phyloP scores from a whole-genome alignment of 2,797 vertebrate genomes.

The Characodon lateralis region DNA sequence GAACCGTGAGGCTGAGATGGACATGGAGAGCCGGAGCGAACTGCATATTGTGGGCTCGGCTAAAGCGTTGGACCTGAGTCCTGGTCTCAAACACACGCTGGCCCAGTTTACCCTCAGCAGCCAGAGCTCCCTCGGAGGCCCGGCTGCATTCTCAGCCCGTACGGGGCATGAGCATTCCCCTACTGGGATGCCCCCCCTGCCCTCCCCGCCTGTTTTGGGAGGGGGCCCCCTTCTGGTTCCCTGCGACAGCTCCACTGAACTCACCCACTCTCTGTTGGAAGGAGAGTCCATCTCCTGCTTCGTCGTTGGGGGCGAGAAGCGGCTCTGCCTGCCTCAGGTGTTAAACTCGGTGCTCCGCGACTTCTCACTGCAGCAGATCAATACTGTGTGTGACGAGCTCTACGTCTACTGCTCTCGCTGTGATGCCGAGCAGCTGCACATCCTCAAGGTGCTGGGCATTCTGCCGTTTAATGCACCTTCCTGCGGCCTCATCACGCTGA shows the following conservation, averaged over 20 bases:
- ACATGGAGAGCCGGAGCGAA: conserved; percentile 80
- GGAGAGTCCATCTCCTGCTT: conserved; percentile 98
- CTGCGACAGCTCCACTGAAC: conserved; percentile 95
- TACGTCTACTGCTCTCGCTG: conserved; percentile 98
- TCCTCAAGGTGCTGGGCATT: conserved; percentile 97
- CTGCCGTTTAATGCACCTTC: conserved; percentile 97
- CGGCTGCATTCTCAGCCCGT: conserved; percentile 95
- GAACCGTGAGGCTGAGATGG: conserved; percentile 65
- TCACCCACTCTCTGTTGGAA: conserved; percentile 93
- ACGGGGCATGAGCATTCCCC: conserved; percentile 88
- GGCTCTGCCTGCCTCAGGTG: conserved; percentile 96
- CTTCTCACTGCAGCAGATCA: conserved; percentile 98
- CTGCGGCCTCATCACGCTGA: conserved; percentile 96
- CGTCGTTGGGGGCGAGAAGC: conserved; percentile 96
- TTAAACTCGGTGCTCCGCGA: conserved; percentile 97
- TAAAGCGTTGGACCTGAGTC: conserved; percentile 92
- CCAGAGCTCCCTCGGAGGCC: conserved; percentile 96
- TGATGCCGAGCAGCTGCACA: conserved; percentile 94
- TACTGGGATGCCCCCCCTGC: conserved; percentile 86
- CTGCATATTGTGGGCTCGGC: conserved; percentile 76
- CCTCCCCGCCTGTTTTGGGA: conserved; percentile 90
- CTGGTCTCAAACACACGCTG: conserved; percentile 95
- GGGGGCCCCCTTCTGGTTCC: conserved; percentile 94
- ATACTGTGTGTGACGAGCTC: conserved; percentile 95
- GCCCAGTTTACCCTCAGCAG: conserved; percentile 98